A percentile compares a stretch with the other conserved stretches of the same genome.
Conservation (phyloP, 2,797 vertebrate genomes). For the Neopelma chrysocephalum region DNA sequence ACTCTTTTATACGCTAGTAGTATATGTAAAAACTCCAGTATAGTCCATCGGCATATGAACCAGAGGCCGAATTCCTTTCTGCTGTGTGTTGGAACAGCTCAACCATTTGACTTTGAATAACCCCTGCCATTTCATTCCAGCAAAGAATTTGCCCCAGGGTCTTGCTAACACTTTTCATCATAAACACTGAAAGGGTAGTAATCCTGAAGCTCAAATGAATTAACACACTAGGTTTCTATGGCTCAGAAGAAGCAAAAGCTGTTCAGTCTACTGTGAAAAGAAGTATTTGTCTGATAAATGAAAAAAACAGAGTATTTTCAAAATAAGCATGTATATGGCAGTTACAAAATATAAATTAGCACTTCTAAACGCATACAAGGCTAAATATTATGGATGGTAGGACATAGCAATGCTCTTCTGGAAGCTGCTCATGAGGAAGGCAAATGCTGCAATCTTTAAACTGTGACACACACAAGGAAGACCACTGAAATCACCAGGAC, state of each 20-base stretch:
- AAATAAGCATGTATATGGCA: not conserved
- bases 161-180: not conserved
- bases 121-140: not conserved
- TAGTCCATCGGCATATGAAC: not conserved
- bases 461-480: not conserved
- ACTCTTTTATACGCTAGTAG: not conserved
- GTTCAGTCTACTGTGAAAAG: not conserved
- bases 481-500: not conserved
- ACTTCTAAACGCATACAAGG: not conserved
- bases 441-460: not conserved
- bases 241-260: not conserved
- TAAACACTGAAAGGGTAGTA: not conserved
- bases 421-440: not conserved
- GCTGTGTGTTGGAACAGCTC: not conserved
- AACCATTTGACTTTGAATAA: not conserved
- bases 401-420: not conserved
- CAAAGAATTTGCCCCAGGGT: not conserved
- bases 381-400: not conserved
- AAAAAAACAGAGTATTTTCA: not conserved
- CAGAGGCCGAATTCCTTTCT: not conserved
- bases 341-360: not conserved
- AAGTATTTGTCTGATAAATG: not conserved
- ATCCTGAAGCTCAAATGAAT: constrained; percentile 3
- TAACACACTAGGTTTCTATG: not conserved
- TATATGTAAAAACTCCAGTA: not conserved